Evolutionary conservation across 2,113 vertebrate species (phyloP).

Genomic region (Natator depressus): DNA sequence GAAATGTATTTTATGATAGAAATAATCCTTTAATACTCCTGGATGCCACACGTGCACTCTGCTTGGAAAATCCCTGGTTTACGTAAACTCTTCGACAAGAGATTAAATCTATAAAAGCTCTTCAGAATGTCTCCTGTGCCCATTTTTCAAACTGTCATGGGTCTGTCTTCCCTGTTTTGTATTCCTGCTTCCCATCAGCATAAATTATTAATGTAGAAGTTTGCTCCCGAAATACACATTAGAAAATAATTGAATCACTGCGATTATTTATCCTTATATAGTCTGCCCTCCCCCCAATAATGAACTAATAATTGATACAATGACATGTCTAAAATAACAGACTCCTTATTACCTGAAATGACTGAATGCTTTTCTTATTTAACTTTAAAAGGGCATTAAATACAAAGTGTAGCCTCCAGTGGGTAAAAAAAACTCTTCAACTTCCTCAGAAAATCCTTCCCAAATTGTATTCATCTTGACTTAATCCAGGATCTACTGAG

Average conservation of each 20-base stretch:
- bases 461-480: slow-evolving; percentile 87
- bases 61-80: slow-evolving; percentile 10
- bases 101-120: slow-evolving; percentile 33
- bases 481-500: slow-evolving; percentile 84
- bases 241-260: slow-evolving; percentile 16
- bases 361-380: slow-evolving; percentile 76
- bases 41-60: slow-evolving; percentile 16
- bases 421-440: slow-evolving; percentile 79
- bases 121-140: slow-evolving; percentile 27
- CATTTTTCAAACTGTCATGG: not conserved
- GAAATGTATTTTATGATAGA: slow-evolving; percentile 26
- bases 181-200: slow-evolving; percentile 14
- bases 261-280: slow-evolving; percentile 31
- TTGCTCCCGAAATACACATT: slow-evolving; percentile 35
- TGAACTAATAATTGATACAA: slow-evolving; percentile 59
- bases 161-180: not conserved
- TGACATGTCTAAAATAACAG: slow-evolving; percentile 56
- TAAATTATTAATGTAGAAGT: slow-evolving; percentile 54
- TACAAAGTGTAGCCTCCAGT: slow-evolving; percentile 77
- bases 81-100: slow-evolving; percentile 13
- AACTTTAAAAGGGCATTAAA: slow-evolving; percentile 74
- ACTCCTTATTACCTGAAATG: slow-evolving; percentile 70
- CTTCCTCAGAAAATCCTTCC: slow-evolving; percentile 86
- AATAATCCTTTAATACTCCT: slow-evolving; percentile 60
- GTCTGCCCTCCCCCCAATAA: slow-evolving; percentile 33